A percentile compares a stretch with the other conserved stretches of the same genome.
Conservation (phyloP, 2,113 vertebrate genomes). For the Brienomyrus longianalis region DNA sequence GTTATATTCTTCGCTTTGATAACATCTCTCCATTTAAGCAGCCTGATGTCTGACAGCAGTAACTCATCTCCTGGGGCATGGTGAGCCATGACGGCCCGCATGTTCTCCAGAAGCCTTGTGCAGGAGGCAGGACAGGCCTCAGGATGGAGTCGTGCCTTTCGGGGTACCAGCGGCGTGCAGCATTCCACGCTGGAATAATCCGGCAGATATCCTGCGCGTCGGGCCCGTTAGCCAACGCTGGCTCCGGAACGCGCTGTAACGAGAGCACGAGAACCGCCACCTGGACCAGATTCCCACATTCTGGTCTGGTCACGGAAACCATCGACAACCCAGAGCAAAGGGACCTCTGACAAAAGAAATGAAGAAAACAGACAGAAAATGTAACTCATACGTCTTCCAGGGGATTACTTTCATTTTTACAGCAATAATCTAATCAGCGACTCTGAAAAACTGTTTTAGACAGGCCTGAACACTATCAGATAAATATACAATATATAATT, state of each 20-base stretch:
- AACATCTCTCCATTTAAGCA: background rate
- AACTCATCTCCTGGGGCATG: background rate
- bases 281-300: slow-evolving; percentile 16
- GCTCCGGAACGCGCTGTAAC: background rate
- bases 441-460: slow-evolving; percentile 21
- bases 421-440: slow-evolving; percentile 24
- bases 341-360: slow-evolving; percentile 21
- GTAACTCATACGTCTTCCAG: slow-evolving; percentile 25
- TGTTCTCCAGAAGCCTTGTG: background rate
- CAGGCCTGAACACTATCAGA: slow-evolving; percentile 16
- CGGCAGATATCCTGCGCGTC: background rate
- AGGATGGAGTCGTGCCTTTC: background rate
- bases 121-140: background rate
- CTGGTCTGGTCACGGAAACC: slow-evolving; percentile 3
- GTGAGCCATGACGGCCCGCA: background rate
- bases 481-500: slow-evolving; percentile 15
- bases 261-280: slow-evolving; percentile 9
- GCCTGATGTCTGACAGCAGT: background rate
- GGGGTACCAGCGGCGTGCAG: no score
- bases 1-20: background rate
- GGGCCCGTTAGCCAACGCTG: background rate
- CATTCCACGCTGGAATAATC: background rate
- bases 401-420: slow-evolving; percentile 24
- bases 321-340: slow-evolving; percentile 20
- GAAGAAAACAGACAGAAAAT: slow-evolving; percentile 26